Percentiles rank a stretch among this genome's conserved stretches.
These are phyloP conservation scores for Drosophila lacertosa DNA, from an alignment of 1,140 invertebrate genomes.

Conservation along the genomic window DNA sequence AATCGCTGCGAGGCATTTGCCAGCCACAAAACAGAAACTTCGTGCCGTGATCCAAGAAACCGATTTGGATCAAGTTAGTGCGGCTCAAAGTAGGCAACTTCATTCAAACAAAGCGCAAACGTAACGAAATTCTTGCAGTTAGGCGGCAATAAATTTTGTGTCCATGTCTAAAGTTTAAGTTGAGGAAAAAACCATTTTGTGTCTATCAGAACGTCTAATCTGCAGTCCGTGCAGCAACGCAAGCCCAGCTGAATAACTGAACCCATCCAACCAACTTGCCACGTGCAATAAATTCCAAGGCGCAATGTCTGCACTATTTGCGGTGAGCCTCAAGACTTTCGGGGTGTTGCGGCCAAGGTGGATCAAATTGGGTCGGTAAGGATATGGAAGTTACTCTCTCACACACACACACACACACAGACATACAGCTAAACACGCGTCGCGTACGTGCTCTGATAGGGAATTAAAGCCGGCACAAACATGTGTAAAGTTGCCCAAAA, in stretches of 20 bases:
- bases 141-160: slow-evolving; percentile 71
- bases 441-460: slow-evolving; percentile 74
- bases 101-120: slow-evolving; percentile 40
- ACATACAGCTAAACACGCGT: slow-evolving; percentile 54
- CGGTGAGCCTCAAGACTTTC: slow-evolving; percentile 58
- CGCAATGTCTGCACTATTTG: slow-evolving; percentile 76
- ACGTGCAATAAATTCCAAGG: slow-evolving; percentile 78
- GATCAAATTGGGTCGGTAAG: background rate
- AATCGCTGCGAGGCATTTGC: slow-evolving; percentile 43
- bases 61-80: slow-evolving; percentile 46
- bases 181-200: slow-evolving; percentile 71
- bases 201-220: slow-evolving; percentile 77
- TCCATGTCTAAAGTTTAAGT: slow-evolving; percentile 71
- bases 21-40: slow-evolving; percentile 42
- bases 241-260: slow-evolving; percentile 43
- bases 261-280: slow-evolving; percentile 71
- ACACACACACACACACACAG: too few species aligned
- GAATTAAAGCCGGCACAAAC: slow-evolving; percentile 70
- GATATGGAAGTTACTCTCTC: too few species aligned
- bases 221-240: slow-evolving; percentile 60
- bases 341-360: slow-evolving; percentile 18
- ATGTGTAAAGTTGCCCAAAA: slow-evolving; percentile 71
- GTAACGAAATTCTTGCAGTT: slow-evolving; percentile 48
- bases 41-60: slow-evolving; percentile 12
- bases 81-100: slow-evolving; percentile 48